phyloP scores from a whole-genome alignment of 2,113 vertebrate species.

The Chloroceryle aenea region DNA sequence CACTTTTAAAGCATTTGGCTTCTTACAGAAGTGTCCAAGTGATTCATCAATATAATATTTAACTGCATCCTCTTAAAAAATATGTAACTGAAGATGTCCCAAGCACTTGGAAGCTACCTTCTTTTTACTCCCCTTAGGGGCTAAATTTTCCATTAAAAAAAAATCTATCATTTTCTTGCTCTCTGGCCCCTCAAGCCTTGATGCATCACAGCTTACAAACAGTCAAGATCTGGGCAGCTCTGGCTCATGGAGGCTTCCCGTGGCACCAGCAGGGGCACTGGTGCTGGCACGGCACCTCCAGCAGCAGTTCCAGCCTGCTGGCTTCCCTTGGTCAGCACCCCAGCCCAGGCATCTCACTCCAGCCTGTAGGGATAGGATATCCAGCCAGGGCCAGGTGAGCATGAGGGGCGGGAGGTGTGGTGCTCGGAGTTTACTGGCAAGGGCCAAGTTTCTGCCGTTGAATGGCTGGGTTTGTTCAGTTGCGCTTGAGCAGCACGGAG shows the following conservation, averaged over 20 bases:
- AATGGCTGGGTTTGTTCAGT: conserved; percentile 26
- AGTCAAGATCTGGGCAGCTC: not conserved
- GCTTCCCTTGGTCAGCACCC: not conserved
- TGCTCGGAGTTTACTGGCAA: not conserved
- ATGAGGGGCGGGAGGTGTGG: not conserved
- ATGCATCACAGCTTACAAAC: not conserved
- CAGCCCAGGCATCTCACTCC: not conserved
- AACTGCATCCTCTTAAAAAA: not conserved
- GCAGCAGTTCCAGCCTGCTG: not conserved
- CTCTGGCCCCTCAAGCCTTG: not conserved
- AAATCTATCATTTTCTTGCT: not conserved
- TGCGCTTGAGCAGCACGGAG: not conserved
- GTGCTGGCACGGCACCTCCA: not conserved
- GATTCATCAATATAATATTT: not conserved
- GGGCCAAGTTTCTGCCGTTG: not conserved
- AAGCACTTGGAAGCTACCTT: not conserved
- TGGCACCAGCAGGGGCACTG: rapidly evolving
- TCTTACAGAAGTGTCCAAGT: not conserved
- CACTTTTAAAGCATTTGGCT: not conserved
- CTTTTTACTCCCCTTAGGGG: not conserved
- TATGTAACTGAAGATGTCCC: not conserved
- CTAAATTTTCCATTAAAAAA: not conserved
- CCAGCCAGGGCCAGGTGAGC: not conserved
- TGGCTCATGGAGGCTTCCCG: rapidly evolving
- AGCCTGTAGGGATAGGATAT: not conserved